Conservation (phyloP, 2,113 vertebrate genomes). For the Petrocephalus microphthalmus region DNA sequence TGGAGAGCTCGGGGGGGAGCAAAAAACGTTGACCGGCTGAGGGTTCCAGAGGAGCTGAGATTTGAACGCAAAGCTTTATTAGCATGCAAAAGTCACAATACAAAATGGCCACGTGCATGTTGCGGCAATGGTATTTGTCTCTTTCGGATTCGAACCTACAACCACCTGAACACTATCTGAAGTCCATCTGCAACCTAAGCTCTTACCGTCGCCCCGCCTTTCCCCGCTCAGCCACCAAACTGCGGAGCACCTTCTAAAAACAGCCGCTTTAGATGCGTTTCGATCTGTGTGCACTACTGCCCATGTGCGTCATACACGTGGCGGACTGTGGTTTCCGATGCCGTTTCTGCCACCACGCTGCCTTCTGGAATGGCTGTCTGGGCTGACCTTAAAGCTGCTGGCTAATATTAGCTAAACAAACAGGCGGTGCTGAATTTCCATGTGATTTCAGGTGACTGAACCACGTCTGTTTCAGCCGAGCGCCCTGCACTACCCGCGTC, state of each 20-base stretch:
- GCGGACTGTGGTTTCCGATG: not conserved
- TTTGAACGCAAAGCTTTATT: too few species aligned
- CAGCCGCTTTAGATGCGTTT: not conserved
- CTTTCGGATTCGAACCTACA: not conserved
- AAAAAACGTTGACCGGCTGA: too few species aligned
- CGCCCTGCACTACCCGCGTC: not conserved
- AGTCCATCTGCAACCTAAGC: not conserved
- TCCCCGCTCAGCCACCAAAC: not conserved
- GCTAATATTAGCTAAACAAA: not conserved
- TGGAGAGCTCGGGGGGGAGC: too few species aligned
- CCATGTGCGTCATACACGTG: not conserved
- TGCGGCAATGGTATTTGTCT: not conserved
- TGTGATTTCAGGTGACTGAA: not conserved
- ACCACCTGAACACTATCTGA: not conserved
- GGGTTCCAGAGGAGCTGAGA: too few species aligned
- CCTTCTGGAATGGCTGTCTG: not conserved
- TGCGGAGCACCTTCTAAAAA: not conserved
- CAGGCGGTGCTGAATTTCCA: not conserved
- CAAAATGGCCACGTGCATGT: not conserved
- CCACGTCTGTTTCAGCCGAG: not conserved
- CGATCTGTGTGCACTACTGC: not conserved
- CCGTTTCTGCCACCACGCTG: not conserved
- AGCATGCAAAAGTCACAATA: too few species aligned
- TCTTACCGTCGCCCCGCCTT: not conserved
- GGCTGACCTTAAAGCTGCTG: not conserved